Base-by-base conservation (phyloP, 2,888 invertebrate genomes). In the Achlya flavicornis region DNA sequence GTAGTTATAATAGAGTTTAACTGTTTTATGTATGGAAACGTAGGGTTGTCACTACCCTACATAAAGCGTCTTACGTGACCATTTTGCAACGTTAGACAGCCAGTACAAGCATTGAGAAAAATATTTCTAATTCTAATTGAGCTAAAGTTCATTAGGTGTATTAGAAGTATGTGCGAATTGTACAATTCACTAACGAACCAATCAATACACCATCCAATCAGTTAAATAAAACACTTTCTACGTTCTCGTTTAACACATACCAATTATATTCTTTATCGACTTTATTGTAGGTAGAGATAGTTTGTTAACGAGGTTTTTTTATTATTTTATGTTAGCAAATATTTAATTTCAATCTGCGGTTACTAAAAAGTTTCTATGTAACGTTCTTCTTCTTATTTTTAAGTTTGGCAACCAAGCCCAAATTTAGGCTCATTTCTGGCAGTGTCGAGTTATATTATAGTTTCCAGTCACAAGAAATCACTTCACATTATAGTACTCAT, bases 141-240 rank as follows among this genome's bases (percentile, higher is more conserved):
- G 16, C 19, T 19, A 3, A 53, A 53, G 53, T 53, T 53, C 53
- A 53, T 19, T 19, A 53, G 7, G n/a, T 53, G 53, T 19, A 53
- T 53, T 53, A 53, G 19, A 19, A 10, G 53, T 19, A 53, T 53
- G 53, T 53, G 53, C 53, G 53, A 53, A 53, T 53, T 53, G 53
- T 53, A 53, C 53, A 19, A 19, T 53, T 53, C 53, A 53, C 53
- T 53, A 53, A 53, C 53, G 53, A 53, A 53, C 53, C 53, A 53
- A 53, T 53, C 53, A 53, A 53, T 53, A 53, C 3, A 10, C 53
- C 6, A 53, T 53, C 53, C 53, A 53, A 53, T 53, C 53, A 48
- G 48, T 48, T 48, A 53, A 53, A 53, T 53, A 19, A 53, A 53
- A 53, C 53, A 53, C 53, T 53, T 53, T 53, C 53, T 53, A 48